Base-by-base conservation (phyloP, 1,140 invertebrate genomes). In the Papilio polyxenes region DNA sequence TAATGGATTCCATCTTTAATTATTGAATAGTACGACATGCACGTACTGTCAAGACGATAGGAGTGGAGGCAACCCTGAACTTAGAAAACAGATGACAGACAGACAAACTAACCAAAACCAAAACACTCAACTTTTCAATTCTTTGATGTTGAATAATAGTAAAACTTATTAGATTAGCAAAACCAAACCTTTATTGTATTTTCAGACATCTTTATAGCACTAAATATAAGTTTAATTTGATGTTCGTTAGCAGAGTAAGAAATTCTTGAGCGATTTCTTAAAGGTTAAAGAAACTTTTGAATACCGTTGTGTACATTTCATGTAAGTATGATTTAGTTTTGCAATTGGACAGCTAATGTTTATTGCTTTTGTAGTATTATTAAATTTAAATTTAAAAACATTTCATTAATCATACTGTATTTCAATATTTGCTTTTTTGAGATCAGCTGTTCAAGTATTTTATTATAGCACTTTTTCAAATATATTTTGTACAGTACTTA, bases 141-240 rank as follows among this genome's bases (percentile, higher is more conserved):
- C 40, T 44, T 44, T 44, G 13, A 37, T 10, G 37, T 72, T 72
- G 62, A 37, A 40, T 4, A 72, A 72, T 40, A 72, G 23, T 72
- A 72, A 65, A 72, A 72, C 65, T 72, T 40, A 72, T 72, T 72
- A 40, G 31, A 72, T 72, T 72, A 72, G 23, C 65, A 72, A 72
- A 72, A 72, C 11, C 20, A 37, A 72, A 31, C n/a, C 13, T 40
- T 72, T 15, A 40, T 40, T 37, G 4, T 72, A 72, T 15, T 37
- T 72, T 72, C 65, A 40, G 6, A 40, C 6, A 72, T 40, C 65
- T 72, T 72, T 72, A 40, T 37, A 17, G 11, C 3, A 40, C 31
- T 72, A 72, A 23, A 37, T 13, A 37, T 72, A 72, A 15, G 65
- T 72, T 7, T 37, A 15, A 40, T 72, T 7, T 37, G 6, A 40